phyloP scores from a whole-genome alignment of 2,113 vertebrate species.

The Microcebus murinus region DNA sequence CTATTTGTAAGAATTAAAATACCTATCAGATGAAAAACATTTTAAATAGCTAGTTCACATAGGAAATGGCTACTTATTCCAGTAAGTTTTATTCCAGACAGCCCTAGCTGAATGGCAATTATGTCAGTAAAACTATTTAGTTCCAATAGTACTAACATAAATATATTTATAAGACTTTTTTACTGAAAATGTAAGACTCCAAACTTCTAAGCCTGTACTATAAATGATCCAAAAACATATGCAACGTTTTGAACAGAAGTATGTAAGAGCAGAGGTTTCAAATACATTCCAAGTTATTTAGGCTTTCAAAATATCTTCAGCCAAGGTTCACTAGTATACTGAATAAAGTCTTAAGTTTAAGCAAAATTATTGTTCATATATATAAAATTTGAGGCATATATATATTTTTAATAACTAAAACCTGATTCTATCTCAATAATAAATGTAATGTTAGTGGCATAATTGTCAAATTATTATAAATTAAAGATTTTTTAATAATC shows the following conservation, averaged over 20 bases:
- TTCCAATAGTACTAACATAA: conserved; percentile 36
- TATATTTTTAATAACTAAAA: neutral
- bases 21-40: conserved; percentile 28
- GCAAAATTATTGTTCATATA: conserved; percentile 25
- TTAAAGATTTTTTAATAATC: neutral
- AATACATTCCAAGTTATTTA: conserved; percentile 57
- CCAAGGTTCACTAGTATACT: conserved; percentile 26
- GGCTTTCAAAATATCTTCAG: conserved; percentile 49
- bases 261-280: conserved; percentile 17
- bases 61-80: conserved; percentile 48
- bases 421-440: conserved; percentile 20
- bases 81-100: conserved; percentile 43
- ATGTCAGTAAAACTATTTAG: conserved; percentile 50
- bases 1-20: conserved; percentile 59
- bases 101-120: conserved; percentile 32
- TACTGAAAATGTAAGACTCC: conserved; percentile 39
- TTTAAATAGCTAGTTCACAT: conserved; percentile 26
- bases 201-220: conserved; percentile 25
- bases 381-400: conserved; percentile 3
- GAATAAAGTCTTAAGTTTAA: conserved; percentile 33
- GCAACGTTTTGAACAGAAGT: conserved; percentile 51
- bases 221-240: conserved; percentile 28
- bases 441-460: neutral
- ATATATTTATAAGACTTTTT: conserved; percentile 2
- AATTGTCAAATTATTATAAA: conserved; percentile 25